Evolutionary conservation across 2,888 invertebrate species (phyloP).

Genomic region (Scaptomyza flava): DNA sequence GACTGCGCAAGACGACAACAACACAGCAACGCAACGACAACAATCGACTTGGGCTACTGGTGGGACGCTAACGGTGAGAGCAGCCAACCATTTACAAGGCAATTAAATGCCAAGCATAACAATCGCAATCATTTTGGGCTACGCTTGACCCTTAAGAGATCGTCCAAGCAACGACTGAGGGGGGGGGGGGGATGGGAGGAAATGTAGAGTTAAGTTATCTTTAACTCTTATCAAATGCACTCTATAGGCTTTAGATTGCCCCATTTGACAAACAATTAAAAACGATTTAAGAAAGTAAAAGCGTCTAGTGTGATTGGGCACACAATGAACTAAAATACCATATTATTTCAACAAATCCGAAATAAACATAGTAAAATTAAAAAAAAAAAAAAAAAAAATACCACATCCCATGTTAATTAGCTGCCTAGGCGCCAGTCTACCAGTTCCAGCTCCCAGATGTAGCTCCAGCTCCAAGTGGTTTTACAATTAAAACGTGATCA

Average conservation of each 20-base stretch:
- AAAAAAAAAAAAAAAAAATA: slow-evolving; percentile 13
- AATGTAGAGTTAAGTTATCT: slow-evolving; percentile 11
- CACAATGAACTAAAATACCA: slow-evolving; percentile 31
- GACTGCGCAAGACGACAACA: slow-evolving; percentile 58
- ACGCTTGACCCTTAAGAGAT: slow-evolving; percentile 59
- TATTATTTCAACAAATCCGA: slow-evolving; percentile 11
- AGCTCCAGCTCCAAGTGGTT: slow-evolving; percentile 42
- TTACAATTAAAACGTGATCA: slow-evolving; percentile 84
- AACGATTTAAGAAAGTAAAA: slow-evolving; percentile 79
- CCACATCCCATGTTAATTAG: slow-evolving; percentile 73
- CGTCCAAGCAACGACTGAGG: not conserved
- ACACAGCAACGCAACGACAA: slow-evolving; percentile 38
- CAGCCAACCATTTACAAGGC: slow-evolving; percentile 75
- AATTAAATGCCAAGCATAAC: slow-evolving; percentile 80
- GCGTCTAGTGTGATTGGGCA: slow-evolving; percentile 73
- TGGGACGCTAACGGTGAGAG: slow-evolving; percentile 34
- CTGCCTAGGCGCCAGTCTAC: slow-evolving; percentile 76
- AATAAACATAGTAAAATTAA: slow-evolving; percentile 2
- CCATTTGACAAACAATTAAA: slow-evolving; percentile 79
- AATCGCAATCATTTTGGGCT: slow-evolving; percentile 67
- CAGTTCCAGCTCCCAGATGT: slow-evolving; percentile 28
- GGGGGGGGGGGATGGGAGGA: no score
- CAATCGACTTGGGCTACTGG: slow-evolving; percentile 66
- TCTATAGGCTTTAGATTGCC: slow-evolving; percentile 79
- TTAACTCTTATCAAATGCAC: slow-evolving; percentile 67